Evolutionary conservation across 2,888 invertebrate genomes (phyloP).

Genomic region (Incurvaria masculella): DNA sequence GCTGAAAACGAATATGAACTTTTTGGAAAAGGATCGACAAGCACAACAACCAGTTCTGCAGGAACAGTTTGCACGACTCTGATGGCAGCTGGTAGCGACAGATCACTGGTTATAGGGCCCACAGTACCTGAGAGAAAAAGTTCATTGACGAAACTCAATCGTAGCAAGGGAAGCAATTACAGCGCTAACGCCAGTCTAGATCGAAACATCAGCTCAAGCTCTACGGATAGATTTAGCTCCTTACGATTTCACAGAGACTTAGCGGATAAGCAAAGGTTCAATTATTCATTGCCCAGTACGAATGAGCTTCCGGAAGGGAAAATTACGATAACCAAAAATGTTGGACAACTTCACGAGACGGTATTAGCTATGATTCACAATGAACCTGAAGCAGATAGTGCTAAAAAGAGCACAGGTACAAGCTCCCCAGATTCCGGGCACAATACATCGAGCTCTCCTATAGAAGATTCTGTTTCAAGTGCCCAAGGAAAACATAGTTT

Average conservation of each 20-base stretch:
- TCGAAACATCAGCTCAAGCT: constrained; percentile 36
- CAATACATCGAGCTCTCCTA: constrained; percentile 77
- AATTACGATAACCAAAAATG: constrained; percentile 40
- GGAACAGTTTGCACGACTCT: constrained; percentile 86
- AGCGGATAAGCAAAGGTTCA: constrained; percentile 32
- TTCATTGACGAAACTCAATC: constrained; percentile 62
- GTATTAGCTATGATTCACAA: constrained; percentile 58
- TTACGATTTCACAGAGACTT: neutral
- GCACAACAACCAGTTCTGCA: constrained; percentile 87
- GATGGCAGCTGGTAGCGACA: constrained; percentile 64
- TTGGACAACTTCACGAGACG: constrained; percentile 53
- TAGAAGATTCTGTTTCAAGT: constrained; percentile 70
- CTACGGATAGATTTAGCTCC: neutral
- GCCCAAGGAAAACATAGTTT: constrained; percentile 66
- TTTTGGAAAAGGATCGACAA: constrained; percentile 89
- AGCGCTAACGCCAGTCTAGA: constrained; percentile 57
- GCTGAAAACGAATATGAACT: constrained; percentile 89
- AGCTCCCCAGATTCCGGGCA: constrained; percentile 78
- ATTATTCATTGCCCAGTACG: constrained; percentile 40
- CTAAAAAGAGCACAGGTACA: constrained; percentile 61
- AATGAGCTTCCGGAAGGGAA: constrained; percentile 30
- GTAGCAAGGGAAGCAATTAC: constrained; percentile 48
- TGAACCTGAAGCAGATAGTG: constrained; percentile 41
- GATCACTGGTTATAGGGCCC: constrained; percentile 63
- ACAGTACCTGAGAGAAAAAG: constrained; percentile 82